Percentiles rank a stretch among this genome's conserved stretches.
These are phyloP conservation scores for Madoqua kirkii DNA, from an alignment of 2,113 vertebrate genomes.

Conservation along the genomic window DNA sequence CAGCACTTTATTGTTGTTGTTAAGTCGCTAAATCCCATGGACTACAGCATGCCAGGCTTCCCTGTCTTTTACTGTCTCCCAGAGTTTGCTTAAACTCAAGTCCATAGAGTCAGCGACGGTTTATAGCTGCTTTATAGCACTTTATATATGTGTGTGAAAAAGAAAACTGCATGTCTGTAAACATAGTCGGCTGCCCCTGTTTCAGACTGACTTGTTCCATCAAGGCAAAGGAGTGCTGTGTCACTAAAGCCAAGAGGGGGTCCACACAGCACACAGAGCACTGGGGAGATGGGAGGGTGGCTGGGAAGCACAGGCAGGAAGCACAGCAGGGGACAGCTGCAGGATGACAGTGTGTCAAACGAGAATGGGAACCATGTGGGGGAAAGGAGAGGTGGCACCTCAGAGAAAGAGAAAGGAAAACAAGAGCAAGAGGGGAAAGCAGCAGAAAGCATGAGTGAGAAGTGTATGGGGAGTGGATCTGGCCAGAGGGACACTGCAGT, in stretches of 20 bases:
- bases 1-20: background rate
- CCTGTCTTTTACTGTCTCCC: background rate
- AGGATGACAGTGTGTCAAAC: background rate
- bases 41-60: background rate
- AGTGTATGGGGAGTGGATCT: accelerated
- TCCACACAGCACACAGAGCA: accelerated
- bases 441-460: background rate
- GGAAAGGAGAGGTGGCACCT: background rate
- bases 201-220: too few relatives aligned
- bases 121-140: background rate
- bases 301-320: background rate
- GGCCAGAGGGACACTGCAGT: accelerated
- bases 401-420: background rate
- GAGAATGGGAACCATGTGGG: accelerated
- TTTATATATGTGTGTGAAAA: background rate
- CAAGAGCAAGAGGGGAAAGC: accelerated
- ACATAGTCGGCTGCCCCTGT: background rate
- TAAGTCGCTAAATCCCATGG: background rate
- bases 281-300: accelerated
- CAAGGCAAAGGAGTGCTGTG: accelerated
- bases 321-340: background rate
- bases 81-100: background rate
- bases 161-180: background rate
- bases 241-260: background rate
- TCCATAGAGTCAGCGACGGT: background rate